These are phyloP conservation scores for Wiebesia pumilae DNA, from an alignment of 1,140 invertebrate genomes.

Conservation along the genomic window DNA sequence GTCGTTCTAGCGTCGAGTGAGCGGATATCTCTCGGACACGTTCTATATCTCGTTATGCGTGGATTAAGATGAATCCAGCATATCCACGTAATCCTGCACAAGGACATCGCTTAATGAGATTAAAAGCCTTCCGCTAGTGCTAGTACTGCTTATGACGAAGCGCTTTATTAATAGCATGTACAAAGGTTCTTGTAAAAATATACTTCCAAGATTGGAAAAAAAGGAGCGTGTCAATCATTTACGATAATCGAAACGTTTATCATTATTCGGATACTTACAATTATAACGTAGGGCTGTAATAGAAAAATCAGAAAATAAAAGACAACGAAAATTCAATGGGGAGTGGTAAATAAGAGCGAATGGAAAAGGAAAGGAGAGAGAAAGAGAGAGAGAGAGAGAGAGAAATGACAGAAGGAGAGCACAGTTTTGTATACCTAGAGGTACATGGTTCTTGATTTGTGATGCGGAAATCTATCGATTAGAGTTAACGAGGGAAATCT, in stretches of 20 bases:
- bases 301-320: too few relatives aligned
- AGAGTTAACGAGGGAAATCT: constrained; percentile 17
- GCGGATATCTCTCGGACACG: not conserved
- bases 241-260: not conserved
- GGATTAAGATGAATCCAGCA: constrained; percentile 40
- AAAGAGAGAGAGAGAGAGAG: not conserved
- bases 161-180: constrained; percentile 2
- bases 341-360: not conserved
- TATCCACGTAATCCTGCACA: constrained; percentile 21
- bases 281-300: not conserved
- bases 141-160: not conserved
- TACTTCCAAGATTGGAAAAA: not conserved
- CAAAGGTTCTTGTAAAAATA: not conserved
- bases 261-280: not conserved
- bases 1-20: not conserved
- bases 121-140: not conserved
- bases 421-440: not conserved
- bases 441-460: not conserved
- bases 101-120: constrained; percentile 40
- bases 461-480: not conserved
- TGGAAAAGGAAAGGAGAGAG: not conserved
- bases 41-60: constrained; percentile 35
- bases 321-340: not conserved
- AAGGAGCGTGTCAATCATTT: not conserved
- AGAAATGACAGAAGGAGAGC: not conserved